Base-by-base conservation (phyloP, 2,113 vertebrate genomes). In the Lipophrys pholis region DNA sequence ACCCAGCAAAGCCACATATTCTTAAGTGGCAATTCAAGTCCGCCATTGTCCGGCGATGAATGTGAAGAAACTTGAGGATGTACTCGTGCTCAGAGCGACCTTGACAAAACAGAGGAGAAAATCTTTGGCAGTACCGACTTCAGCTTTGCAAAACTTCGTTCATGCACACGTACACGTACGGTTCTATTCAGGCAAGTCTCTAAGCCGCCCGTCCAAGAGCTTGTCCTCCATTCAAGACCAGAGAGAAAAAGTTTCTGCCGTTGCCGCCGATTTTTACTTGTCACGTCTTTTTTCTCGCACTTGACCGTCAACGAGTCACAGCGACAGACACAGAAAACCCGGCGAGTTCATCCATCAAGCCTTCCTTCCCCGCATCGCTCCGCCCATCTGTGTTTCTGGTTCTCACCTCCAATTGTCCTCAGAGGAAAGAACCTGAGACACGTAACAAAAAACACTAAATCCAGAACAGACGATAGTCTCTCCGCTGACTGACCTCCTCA, bases 401-500 rank as follows among this genome's bases (percentile, higher is more conserved):
- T 59, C 61, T 77, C 77, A 71, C 73, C 57, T 80, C 35, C 30
- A 3, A 0, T 5, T 41, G 64, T 79, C 65, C 63, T 76, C 35
- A 36, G 43, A 38, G 54, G 63, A 45, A 39, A 56, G 6, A 45
- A 12, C 57, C 69, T 68, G 59, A 72, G n/a, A 89, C 56, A 43
- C 65, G 48, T 48, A 45, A 71, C 60, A 55, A 69, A n/a, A n/a
- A n/a, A n/a, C n/a, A n/a, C n/a, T n/a, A n/a, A n/a, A n/a, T n/a
- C n/a, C n/a, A n/a, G n/a, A n/a, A n/a, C n/a, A n/a, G n/a, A n/a
- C n/a, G n/a, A n/a, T n/a, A n/a, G n/a, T n/a, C n/a, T n/a, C n/a
- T n/a, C n/a, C n/a, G n/a, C n/a, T n/a, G n/a, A n/a, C n/a, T 60
- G 70, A 61, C 63, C 45, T 41, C 5, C 6, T 35, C 16, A 1